These are phyloP conservation scores for Drosophila limbata DNA, from an alignment of 2,888 invertebrate genomes.

Conservation along the genomic window DNA sequence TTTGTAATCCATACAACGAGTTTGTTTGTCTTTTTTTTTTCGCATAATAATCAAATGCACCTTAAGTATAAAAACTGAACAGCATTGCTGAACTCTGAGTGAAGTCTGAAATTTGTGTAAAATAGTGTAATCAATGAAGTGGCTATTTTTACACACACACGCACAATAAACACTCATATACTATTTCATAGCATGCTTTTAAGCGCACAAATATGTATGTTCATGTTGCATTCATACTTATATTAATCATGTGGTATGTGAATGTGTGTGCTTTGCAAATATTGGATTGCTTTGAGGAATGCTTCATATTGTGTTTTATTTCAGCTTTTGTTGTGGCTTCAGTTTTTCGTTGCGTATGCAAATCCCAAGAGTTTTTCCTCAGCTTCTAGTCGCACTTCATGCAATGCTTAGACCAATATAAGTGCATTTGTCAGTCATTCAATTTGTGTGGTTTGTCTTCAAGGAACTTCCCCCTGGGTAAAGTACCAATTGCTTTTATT, in stretches of 20 bases:
- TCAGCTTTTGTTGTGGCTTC: slow-evolving; percentile 46
- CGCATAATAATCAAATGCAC: no score
- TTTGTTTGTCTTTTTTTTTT: no score
- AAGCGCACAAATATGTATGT: slow-evolving; percentile 10
- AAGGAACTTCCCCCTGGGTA: slow-evolving; percentile 44
- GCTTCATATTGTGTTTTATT: slow-evolving; percentile 31
- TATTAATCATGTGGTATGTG: not conserved
- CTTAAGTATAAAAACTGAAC: not conserved
- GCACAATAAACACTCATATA: slow-evolving; percentile 3
- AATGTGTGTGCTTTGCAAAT: slow-evolving; percentile 11
- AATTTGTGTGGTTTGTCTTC: slow-evolving; percentile 55
- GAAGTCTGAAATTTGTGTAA: not conserved
- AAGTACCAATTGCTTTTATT: slow-evolving; percentile 69
- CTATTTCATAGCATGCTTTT: slow-evolving; percentile 31
- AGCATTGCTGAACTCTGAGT: not conserved
- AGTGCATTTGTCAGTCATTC: slow-evolving; percentile 74
- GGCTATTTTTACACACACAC: not conserved
- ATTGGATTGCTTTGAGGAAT: slow-evolving; percentile 25
- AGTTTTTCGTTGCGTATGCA: slow-evolving; percentile 53
- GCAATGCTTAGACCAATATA: slow-evolving; percentile 48
- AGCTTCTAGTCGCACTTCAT: slow-evolving; percentile 30
- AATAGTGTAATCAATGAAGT: slow-evolving; percentile 16
- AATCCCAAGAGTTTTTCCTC: slow-evolving; percentile 53
- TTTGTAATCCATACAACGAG: no score
- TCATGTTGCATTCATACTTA: not conserved